Percentiles rank a stretch among this genome's conserved stretches.
Evolutionary conservation across 2,113 vertebrate genomes (phyloP).

Genomic region (Varanus salvator): DNA sequence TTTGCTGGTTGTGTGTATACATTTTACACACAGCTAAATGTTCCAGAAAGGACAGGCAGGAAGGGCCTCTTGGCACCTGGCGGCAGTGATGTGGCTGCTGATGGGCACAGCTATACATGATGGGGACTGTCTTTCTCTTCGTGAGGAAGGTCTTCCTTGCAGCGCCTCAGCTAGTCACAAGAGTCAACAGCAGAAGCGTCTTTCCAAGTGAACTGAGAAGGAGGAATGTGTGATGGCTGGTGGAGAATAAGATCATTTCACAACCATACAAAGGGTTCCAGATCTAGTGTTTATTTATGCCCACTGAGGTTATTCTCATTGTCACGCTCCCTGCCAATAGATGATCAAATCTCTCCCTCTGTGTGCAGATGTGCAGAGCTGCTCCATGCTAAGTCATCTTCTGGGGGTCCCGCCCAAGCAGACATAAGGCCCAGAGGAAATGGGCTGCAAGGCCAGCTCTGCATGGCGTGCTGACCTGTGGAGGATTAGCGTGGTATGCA

Average conservation of each 20-base stretch:
- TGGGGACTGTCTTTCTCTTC: background rate
- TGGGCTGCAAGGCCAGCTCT: no score
- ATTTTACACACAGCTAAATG: background rate
- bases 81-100: background rate
- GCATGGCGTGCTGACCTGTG: no score
- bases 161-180: conserved; percentile 23
- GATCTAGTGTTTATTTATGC: conserved; percentile 21
- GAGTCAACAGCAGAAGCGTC: conserved; percentile 25
- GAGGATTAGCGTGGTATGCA: no score
- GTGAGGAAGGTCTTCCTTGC: background rate
- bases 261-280: background rate
- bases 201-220: conserved; percentile 41
- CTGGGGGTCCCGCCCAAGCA: background rate
- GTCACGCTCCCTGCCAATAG: conserved; percentile 2
- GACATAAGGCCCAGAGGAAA: no score
- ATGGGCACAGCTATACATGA: background rate
- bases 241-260: conserved; percentile 34
- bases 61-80: background rate
- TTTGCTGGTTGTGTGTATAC: background rate
- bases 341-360: background rate
- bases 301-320: background rate
- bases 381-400: background rate
- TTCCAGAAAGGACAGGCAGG: background rate
- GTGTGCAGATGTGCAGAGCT: background rate
- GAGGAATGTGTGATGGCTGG: conserved; percentile 41